Conservation (phyloP, 1,140 invertebrate species). For the Arion vulgaris region DNA sequence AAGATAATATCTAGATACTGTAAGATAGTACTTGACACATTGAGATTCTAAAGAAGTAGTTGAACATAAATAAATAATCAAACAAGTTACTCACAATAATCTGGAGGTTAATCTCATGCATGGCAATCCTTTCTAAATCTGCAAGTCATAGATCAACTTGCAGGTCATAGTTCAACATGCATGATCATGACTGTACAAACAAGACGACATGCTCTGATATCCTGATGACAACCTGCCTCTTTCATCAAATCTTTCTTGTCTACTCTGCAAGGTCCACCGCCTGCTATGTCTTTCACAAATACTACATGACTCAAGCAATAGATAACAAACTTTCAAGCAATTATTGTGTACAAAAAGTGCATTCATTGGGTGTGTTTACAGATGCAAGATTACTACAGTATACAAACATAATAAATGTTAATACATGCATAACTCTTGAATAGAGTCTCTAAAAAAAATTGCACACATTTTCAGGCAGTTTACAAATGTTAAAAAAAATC, state of each 20-base stretch:
- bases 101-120: not conserved
- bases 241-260: not conserved
- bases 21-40: no score
- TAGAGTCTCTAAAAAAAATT: not conserved
- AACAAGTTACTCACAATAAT: slow-evolving; percentile 25
- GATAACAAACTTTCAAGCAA: not conserved
- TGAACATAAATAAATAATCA: not conserved
- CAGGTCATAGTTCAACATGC: no score
- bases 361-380: not conserved
- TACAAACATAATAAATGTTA: not conserved
- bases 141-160: slow-evolving; percentile 31
- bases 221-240: not conserved
- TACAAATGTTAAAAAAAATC: not conserved
- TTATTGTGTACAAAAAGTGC: not conserved
- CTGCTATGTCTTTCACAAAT: slow-evolving; percentile 7
- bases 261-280: not conserved
- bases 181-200: not conserved
- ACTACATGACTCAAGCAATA: not conserved
- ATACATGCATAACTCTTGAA: not conserved
- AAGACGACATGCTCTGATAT: slow-evolving; percentile 2
- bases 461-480: not conserved
- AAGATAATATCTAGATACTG: no score
- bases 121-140: not conserved
- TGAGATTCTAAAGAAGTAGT: not conserved
- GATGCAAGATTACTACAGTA: not conserved